Evolutionary conservation across 1,140 invertebrate species (phyloP), one percentile per base, ranked within the genome.

Genomic region (Drosophila erecta): DNA sequence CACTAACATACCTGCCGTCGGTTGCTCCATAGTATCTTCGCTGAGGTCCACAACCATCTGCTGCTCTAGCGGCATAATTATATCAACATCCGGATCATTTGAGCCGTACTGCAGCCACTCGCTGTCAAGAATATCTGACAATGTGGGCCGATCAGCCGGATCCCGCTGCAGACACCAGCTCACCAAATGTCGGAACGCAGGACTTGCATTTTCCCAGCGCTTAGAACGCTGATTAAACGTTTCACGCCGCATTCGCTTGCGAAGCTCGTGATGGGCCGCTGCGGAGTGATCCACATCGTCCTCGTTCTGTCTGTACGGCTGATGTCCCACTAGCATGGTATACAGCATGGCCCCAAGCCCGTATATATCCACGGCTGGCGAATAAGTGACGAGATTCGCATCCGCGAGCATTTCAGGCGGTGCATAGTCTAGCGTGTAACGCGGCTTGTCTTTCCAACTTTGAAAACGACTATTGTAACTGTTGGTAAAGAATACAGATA

Each of bases 301-400:
- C 93, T 24, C 93, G 91, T 2, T 41, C 3, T 61, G 56, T 14
- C 80, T 70, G 58, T 94, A 98, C 8, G 97, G 96, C 2, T 96
- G 95, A 86, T 95, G 94, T 1, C 97, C 97, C 73, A 96, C 96
- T 3, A 98, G 90, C 96, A 98, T 97, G 1, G 96, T 96, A 79
- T 97, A 98, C 90, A 98, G 90, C 74, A 97, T 96, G 1, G 97
- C 97, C 4, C 97, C 97, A 8, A 98, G 92, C 90, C 96, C 97
- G 96, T 97, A 98, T 17, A 98, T 92, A 93, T 98, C 97, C 93
- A 97, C 98, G 72, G 96, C 96, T 89, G 97, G 96, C 87, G 97
- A 96, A 90, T 98, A 98, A 0, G 93, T 94, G 58, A 93, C 93
- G 0, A 81, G 80, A n/a, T 92, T 93, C 46, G 80, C 65, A 55